A percentile compares a stretch with the other conserved stretches of the same genome.
Evolutionary conservation across 2,888 invertebrate species (phyloP).

Genomic region (Strigamia crassipes): DNA sequence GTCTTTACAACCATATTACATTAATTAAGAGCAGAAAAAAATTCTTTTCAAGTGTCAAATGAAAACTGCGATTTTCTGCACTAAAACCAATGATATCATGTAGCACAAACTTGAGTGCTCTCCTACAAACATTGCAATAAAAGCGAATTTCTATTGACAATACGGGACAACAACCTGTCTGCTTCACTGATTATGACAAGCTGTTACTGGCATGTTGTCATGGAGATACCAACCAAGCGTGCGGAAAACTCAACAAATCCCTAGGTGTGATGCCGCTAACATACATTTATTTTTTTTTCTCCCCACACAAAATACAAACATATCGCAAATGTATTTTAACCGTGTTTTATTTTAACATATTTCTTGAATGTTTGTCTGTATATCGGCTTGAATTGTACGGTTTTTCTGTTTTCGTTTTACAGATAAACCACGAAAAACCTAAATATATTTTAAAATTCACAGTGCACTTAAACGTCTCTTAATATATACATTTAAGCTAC

Average conservation of each 20-base stretch:
- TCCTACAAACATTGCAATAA: constrained; percentile 2
- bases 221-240: not conserved
- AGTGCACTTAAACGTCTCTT: too few relatives aligned
- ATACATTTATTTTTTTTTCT: not conserved
- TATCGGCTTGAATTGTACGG: too few relatives aligned
- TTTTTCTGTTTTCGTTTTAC: too few relatives aligned
- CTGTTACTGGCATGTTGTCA: constrained; percentile 1
- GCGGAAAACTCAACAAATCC: not conserved
- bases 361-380: too few relatives aligned
- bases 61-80: not conserved
- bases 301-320: too few relatives aligned
- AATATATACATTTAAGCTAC: not conserved
- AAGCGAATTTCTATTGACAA: constrained; percentile 3
- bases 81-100: not conserved
- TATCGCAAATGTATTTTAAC: too few relatives aligned
- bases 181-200: constrained; percentile 27
- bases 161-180: not conserved
- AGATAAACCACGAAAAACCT: too few relatives aligned
- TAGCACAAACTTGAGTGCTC: not conserved
- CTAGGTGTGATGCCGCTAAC: not conserved
- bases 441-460: too few relatives aligned
- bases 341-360: too few relatives aligned
- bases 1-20: not conserved
- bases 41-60: not conserved
- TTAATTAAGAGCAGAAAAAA: not conserved